Percentiles rank a stretch among this genome's conserved stretches.
Evolutionary conservation across 2,113 vertebrate genomes (phyloP).

Genomic region (Brevimyrus niger): DNA sequence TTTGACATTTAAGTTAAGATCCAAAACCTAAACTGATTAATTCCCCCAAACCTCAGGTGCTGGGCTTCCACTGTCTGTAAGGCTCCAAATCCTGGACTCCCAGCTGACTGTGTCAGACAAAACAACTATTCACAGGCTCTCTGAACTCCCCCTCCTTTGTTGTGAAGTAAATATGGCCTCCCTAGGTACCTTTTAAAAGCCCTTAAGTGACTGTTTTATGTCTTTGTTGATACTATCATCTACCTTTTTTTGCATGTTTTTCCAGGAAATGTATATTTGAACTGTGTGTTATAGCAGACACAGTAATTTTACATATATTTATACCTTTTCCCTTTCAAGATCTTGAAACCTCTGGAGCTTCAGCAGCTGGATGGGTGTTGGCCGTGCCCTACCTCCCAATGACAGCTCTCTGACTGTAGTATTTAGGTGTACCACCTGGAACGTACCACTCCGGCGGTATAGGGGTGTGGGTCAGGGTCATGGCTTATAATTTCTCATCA

Average conservation of each 20-base stretch:
- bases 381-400: neutral
- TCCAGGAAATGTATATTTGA: neutral
- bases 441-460: neutral
- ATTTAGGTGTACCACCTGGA: neutral
- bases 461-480: neutral
- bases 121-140: constrained; percentile 48
- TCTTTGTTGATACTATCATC: neutral
- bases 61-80: constrained; percentile 57
- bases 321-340: neutral
- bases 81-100: constrained; percentile 50
- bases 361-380: neutral
- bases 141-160: constrained; percentile 45
- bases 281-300: neutral
- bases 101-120: constrained; percentile 53
- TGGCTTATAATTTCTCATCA: neutral
- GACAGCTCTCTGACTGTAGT: neutral
- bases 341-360: neutral
- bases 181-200: constrained; percentile 31
- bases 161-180: constrained; percentile 38
- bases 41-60: constrained; percentile 66
- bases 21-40: constrained; percentile 79
- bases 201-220: neutral
- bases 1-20: constrained; percentile 70
- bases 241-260: neutral
- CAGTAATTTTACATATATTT: neutral